Evolutionary conservation across 1,140 invertebrate genomes (phyloP), one percentile per base, ranked within the genome.

Genomic region (Brachionus manjavacas): DNA sequence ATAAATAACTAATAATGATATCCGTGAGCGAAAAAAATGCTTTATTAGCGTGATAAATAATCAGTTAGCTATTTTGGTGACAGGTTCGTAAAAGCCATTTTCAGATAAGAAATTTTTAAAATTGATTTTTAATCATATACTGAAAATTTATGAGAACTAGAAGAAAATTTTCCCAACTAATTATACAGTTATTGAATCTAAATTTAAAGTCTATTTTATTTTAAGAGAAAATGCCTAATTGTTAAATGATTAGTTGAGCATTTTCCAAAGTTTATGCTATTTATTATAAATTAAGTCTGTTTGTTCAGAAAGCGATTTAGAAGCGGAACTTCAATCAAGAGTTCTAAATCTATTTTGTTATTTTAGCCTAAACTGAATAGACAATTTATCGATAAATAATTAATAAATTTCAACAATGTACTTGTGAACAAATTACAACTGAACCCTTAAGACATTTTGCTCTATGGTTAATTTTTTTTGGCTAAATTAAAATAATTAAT

Each of bases 21-120:
- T 16, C n/a, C n/a, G 16, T 23, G 16, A 60, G 52, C n/a, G 6
- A n/a, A 8, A n/a, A 7, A 16, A 55, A 55, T 16, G n/a, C 52
- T 60, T 60, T 60, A 60, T 60, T 60, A 60, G 52, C 52, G 52
- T 60, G 52, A 60, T 60, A 60, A 60, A 60, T 60, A 60, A 60
- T 60, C 16, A 60, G 16, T 20, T 20, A 23, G 52, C 16, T 20
- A 8, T 60, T 60, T 60, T 60, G n/a, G 20, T 60, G 52, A 60
- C 52, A 60, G 52, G 52, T 60, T 60, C 16, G 3, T 20, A 60
- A 23, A 6, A 60, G 16, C 4, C 52, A 23, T 60, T 60, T 9
- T 23, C 9, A 20, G n/a, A 60, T 46, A 60, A 60, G n/a, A 23
- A 60, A 60, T 20, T 23, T 20, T 20, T 23, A 60, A 60, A 60